Base-by-base conservation (phyloP, 2,797 vertebrate species). In the Pagetopsis macropterus region DNA sequence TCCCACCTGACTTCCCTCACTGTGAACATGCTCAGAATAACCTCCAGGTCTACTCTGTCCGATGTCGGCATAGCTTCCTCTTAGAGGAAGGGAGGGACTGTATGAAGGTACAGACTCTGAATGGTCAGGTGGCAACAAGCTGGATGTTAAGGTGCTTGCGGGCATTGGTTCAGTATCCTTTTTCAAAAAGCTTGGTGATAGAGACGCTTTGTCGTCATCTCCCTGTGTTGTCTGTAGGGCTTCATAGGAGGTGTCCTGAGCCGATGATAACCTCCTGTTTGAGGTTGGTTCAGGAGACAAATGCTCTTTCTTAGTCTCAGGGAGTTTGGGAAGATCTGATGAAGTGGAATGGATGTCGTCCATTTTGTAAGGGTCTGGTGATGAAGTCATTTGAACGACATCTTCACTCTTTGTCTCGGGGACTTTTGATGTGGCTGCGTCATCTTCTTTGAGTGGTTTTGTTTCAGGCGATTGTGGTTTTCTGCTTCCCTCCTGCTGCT, bases 21-120 rank as follows among this genome's bases (percentile, higher is more conserved):
- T 70, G 58, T 62, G 66, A 46, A 84, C 78, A 66, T 78, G 59
- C 21, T 91, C 87, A 61, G 87, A 75, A 74, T 60, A 83, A 60
- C 37, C 82, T 65, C 33, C 76, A 59, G 75, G 69, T 75, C 68
- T 82, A 33, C 72, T 80, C 60, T 56, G 73, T 76, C 88, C 87
- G 0, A 90, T 88, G 45, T 91, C 89, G 2, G 91, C 90, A 61
- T 91, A 92, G 68, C 74, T 83, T 37, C 72, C 75, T 49, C 72
- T 66, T 16, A 72, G 62, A 1, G 62, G 78, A 62, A 86, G 68
- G 8, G 82, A 82, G 10, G 78, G 73, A 59, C 81, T 81, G 21
- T 65, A 77, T 64, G 65, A 19, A n/a, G 83, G 62, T 14, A 12
- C 23, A 14, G 79, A 48, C 33, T 89, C 84, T 61, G 81, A 57